A percentile compares a stretch with the other conserved stretches of the same genome.
These are phyloP conservation scores for Ptilodon capucinus DNA, from an alignment of 2,888 invertebrate genomes.

Conservation along the genomic window DNA sequence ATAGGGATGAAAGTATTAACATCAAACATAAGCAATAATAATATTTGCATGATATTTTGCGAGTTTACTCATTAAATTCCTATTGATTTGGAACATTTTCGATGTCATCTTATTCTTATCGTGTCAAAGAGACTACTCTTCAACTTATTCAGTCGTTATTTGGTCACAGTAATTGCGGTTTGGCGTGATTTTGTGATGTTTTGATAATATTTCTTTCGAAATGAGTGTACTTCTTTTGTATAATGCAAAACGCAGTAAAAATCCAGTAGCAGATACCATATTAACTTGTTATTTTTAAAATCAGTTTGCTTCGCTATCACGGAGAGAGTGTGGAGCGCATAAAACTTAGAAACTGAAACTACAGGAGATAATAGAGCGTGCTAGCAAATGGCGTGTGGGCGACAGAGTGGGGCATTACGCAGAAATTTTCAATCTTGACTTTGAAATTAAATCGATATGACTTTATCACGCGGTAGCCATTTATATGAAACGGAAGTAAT, in stretches of 20 bases:
- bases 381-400: not conserved
- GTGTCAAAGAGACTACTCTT: too few relatives aligned
- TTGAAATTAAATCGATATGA: conserved; percentile 3
- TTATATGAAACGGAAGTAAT: not conserved
- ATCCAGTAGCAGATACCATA: too few relatives aligned
- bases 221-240: too few relatives aligned
- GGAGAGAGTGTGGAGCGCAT: not conserved
- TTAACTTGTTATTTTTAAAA: too few relatives aligned
- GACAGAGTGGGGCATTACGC: not conserved
- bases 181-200: too few relatives aligned
- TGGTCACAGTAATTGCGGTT: too few relatives aligned
- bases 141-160: too few relatives aligned
- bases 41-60: not conserved
- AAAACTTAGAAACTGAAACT: not conserved
- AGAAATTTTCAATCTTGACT: not conserved
- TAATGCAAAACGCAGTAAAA: too few relatives aligned
- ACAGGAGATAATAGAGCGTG: conserved; percentile 1
- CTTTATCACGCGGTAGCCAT: conserved; percentile 1
- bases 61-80: too few relatives aligned
- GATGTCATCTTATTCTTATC: too few relatives aligned
- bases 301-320: not conserved
- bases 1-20: not conserved
- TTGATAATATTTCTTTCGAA: too few relatives aligned
- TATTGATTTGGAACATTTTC: too few relatives aligned
- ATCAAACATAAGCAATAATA: not conserved